Evolutionary conservation across 2,888 invertebrate species (phyloP), one percentile per base, ranked within the genome.

Genomic region (Melangyna quadrimaculata): DNA sequence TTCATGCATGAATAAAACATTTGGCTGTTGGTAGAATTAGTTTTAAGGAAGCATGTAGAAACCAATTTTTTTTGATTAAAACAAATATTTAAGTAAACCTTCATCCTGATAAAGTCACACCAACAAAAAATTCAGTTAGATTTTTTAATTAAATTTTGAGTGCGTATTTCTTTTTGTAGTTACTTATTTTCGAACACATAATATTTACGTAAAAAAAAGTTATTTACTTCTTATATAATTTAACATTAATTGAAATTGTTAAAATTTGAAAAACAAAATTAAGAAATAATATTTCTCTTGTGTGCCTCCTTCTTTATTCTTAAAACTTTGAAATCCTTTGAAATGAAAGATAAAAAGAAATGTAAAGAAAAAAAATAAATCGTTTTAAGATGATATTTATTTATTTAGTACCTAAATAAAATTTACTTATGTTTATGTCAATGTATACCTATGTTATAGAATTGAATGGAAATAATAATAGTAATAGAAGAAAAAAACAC

Each of bases 241-340:
- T 37, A 40, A 40, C 27, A 14, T 40, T 19, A 37, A 51, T 14
- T 27, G 1, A 82, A 53, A 53, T 73, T 51, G 72, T 61, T 78
- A 69, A 67, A 78, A 65, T 45, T 27, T 19, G 61, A 35, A 63
- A 29, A 51, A 19, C 53, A 63, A 57, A 19, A 71, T 55, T 51
- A 77, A 61, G 72, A 75, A 65, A 84, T 74, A 29, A 79, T 72
- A 84, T 80, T 77, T 80, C 84, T 84, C 84, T 84, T 84, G 69
- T 77, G 84, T 84, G 84, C 84, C 84, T 84, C 80, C 67, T 71
- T 72, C 84, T 80, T 84, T 72, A 67, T 70, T 75, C 84, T 75
- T 75, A 51, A 84, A 74, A 61, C 67, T 81, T 65, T 51, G 43
- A 73, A 78, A 63, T 69, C 17, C 35, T 70, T 72, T 59, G 24